These are phyloP conservation scores for Aphelocoma coerulescens DNA, from an alignment of 2,113 vertebrate genomes.

Conservation along the genomic window DNA sequence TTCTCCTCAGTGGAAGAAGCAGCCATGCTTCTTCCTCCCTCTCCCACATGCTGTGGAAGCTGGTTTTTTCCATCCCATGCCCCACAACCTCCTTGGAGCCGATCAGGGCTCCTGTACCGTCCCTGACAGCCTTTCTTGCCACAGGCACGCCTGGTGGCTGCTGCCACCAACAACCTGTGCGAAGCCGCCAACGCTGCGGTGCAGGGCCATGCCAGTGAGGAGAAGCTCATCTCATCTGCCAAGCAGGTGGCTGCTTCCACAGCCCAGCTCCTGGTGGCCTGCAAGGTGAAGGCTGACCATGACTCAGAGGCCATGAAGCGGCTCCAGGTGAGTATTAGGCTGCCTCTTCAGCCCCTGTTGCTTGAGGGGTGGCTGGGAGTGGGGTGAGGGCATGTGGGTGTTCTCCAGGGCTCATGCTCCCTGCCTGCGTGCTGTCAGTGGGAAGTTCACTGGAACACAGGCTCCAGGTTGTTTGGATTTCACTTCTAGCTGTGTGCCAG, in stretches of 20 bases:
- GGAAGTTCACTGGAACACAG: background rate
- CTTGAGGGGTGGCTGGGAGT: background rate
- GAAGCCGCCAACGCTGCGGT: slow-evolving; percentile 96
- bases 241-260: slow-evolving; percentile 99
- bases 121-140: background rate
- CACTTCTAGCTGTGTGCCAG: background rate
- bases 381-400: accelerated
- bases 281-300: slow-evolving; percentile 97
- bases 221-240: slow-evolving; percentile 97
- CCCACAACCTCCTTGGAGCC: background rate
- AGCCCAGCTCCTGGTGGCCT: slow-evolving; percentile 95
- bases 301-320: slow-evolving; percentile 98
- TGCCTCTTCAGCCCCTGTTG: background rate
- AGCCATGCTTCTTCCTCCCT: background rate
- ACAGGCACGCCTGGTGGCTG: slow-evolving; percentile 95
- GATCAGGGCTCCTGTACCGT: accelerated
- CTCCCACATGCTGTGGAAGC: background rate
- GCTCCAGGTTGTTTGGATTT: background rate
- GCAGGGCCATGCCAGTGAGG: slow-evolving; percentile 96
- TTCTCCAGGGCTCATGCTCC: background rate
- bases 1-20: background rate
- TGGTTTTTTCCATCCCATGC: background rate
- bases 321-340: slow-evolving; percentile 82
- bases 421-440: background rate
- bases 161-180: slow-evolving; percentile 94